Base-by-base conservation (phyloP, 2,113 vertebrate genomes). In the Elanoides forficatus region DNA sequence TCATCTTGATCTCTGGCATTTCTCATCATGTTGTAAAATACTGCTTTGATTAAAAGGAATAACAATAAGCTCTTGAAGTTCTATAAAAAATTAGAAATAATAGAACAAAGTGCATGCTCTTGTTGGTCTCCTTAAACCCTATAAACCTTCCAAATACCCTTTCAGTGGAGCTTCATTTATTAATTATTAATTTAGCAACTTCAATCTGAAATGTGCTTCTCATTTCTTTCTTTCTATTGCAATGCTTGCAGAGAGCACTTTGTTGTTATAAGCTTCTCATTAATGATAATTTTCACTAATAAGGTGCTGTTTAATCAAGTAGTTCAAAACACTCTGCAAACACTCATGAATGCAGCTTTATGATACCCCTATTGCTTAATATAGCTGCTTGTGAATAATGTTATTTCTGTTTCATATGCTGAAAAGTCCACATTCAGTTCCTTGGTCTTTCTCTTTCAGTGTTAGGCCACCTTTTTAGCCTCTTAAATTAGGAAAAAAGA, bases 221-320 rank as follows among this genome's bases (percentile, higher is more conserved):
- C 12, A 14, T 72, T 73, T 75, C 32, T 72, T 91, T 72, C 29
- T 81, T 89, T 84, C 50, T 75, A 6, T 48, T 91, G 48, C 65
- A 91, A 53, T 66, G 17, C 58, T 87, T 73, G 58, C 30, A 88
- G 34, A 85, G 86, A 74, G 60, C 79, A 14, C 11, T 67, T 90
- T 96, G 91, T 96, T 97, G 34, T 80, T 93, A 75, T 42, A 95
- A 90, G 70, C 71, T 73, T 59, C 68, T 93, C 62, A 88, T 91
- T 94, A 91, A 93, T 85, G 42, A 74, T 73, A 94, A 91, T 96
- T 97, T 93, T 95, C 89, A 55, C 29, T 97, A 95, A 95, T 93
- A 76, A 91, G 70, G 11, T 85, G 58, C 53, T 68, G 36, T 59
- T 95, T 66, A 93, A 90, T 91, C 71, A 95, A 93, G 86, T 47